Conservation (phyloP, 2,113 vertebrate genomes). For the Dermatemys mawii region DNA sequence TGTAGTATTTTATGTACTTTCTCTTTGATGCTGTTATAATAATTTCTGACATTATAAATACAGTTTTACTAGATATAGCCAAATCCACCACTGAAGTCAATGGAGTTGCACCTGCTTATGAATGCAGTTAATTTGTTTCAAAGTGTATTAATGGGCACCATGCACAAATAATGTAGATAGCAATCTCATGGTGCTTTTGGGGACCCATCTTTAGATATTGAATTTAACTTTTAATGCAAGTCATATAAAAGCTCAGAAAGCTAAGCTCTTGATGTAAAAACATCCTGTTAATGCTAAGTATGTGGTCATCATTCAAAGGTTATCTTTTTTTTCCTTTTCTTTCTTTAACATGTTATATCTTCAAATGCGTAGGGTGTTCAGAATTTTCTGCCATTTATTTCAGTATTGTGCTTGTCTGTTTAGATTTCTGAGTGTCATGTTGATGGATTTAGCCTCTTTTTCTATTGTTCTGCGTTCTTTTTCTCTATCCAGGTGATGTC, state of each 20-base stretch:
- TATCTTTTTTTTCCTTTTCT: neutral
- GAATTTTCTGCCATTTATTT: neutral
- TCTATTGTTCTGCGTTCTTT: neutral
- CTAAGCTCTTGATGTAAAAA: neutral
- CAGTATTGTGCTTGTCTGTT: neutral
- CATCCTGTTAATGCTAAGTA: neutral
- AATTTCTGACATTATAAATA: neutral
- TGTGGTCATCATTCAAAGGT: neutral
- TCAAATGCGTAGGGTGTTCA: neutral
- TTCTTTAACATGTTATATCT: neutral
- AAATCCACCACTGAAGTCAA: neutral
- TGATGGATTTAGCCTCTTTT: neutral
- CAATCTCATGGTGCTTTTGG: neutral
- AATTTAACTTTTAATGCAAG: neutral
- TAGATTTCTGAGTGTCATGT: neutral
- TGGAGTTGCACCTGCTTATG: accelerated
- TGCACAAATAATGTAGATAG: neutral
- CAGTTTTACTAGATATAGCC: neutral
- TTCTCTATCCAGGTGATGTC: neutral
- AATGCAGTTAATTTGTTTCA: neutral
- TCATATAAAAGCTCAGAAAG: neutral
- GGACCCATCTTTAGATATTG: accelerated
- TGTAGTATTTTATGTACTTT: neutral
- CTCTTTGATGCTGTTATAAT: neutral
- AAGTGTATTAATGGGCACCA: accelerated